These are phyloP conservation scores for Hiodon alosoides DNA, from an alignment of 2,113 vertebrate species.

Conservation along the genomic window DNA sequence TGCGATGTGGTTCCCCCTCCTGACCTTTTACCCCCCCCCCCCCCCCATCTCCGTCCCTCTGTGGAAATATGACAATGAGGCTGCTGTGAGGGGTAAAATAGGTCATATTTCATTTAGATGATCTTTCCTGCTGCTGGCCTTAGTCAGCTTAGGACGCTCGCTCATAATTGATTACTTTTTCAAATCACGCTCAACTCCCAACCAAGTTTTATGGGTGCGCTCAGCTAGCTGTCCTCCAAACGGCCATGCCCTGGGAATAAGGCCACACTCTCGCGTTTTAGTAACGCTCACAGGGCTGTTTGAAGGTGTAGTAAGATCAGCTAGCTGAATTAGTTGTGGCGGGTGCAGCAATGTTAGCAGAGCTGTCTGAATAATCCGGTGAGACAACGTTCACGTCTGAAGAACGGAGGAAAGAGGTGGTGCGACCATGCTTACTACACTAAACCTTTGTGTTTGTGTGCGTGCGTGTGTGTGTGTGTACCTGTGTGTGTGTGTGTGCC, in stretches of 20 bases:
- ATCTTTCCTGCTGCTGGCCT: background rate
- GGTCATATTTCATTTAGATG: constrained; percentile 24
- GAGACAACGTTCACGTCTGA: too few species aligned
- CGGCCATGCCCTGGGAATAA: too few species aligned
- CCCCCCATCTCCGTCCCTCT: background rate
- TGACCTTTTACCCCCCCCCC: background rate
- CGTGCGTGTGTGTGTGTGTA: too few species aligned
- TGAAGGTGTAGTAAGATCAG: background rate
- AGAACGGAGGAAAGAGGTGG: too few species aligned
- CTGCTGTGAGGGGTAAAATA: constrained; percentile 16
- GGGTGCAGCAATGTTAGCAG: too few species aligned
- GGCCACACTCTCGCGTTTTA: background rate
- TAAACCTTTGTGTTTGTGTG: too few species aligned
- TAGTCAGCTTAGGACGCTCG: constrained; percentile 17
- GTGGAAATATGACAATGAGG: constrained; percentile 14
- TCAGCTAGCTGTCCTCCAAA: background rate
- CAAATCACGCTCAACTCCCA: background rate
- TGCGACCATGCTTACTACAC: too few species aligned
- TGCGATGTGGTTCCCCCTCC: too few species aligned
- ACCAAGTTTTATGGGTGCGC: background rate
- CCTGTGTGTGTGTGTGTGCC: too few species aligned
- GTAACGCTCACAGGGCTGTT: background rate
- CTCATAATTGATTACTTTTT: constrained; percentile 27
- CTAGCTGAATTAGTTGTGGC: too few species aligned
- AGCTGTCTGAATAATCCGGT: too few species aligned